phyloP scores from a whole-genome alignment of 2,888 invertebrate genomes.

The Frankliniella fusca region DNA sequence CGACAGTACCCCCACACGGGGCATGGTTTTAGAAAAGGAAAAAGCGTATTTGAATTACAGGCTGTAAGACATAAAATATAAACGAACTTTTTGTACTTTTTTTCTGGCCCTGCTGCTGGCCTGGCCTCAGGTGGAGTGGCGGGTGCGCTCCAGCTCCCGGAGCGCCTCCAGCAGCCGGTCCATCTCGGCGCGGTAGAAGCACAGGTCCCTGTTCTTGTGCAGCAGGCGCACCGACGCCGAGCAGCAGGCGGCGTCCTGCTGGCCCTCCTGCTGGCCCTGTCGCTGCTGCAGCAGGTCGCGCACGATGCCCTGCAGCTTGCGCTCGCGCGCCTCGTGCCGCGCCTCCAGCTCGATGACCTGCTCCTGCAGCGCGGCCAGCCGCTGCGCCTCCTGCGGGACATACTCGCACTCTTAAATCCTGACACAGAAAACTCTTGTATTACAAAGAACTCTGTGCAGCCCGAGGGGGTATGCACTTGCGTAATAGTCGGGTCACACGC shows the following conservation, averaged over 20 bases:
- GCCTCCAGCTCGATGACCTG: conserved; percentile 50
- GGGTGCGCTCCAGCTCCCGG: conserved; percentile 38
- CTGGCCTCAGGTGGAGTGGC: conserved; percentile 15
- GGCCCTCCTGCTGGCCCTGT: conserved; percentile 36
- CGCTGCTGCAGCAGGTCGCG: conserved; percentile 45
- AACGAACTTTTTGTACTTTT: no score
- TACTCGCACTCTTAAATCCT: no score
- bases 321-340: conserved; percentile 51
- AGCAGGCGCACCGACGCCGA: conserved; percentile 33
- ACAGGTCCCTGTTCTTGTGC: conserved; percentile 41
- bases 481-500: no score
- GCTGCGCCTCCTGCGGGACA: conserved; percentile 39
- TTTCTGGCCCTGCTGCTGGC: no score
- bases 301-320: conserved; percentile 49
- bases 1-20: no score
- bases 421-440: no score
- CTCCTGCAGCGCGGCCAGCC: conserved; percentile 38
- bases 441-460: no score
- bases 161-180: conserved; percentile 40
- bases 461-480: no score
- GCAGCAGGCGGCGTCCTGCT: not conserved
- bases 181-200: conserved; percentile 41
- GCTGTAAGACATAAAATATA: no score
- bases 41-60: no score
- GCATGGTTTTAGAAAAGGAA: no score